Base-by-base conservation (phyloP, 2,888 invertebrate species). In the Tetranychus piercei region DNA sequence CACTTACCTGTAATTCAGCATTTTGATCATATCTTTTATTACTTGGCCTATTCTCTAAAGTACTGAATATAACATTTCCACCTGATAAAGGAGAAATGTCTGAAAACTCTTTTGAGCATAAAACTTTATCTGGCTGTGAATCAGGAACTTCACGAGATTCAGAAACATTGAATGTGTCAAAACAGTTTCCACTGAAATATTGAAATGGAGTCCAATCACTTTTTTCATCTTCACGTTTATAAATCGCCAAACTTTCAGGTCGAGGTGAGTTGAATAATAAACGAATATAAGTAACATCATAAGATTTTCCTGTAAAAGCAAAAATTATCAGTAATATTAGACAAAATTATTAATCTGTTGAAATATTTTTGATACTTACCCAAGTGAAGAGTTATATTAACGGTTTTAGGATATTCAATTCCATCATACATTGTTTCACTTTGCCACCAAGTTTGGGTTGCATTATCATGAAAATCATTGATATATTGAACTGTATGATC, bases 61-160 rank as follows among this genome's bases (percentile, higher is more conserved):
- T 95, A 15, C 94, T 91, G 84, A 96, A 97, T 9, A 93, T 90
- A 7, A 96, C 92, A 81, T 92, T 93, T 22, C 95, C 97, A 20
- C 92, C 94, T 3, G 91, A 89, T 76, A 97, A 84, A 0, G 97
- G 97, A 0, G 95, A 94, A 79, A 99, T 95, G 81, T 97, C 97
- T 6, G 95, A 95, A 84, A 92, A 97, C 81, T 96, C 96, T 77
- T 93, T 91, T n/a, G 92, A 94, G 82, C 99, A 99, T n/a, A 97
- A 87, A 0, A 97, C 94, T 76, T 90, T 86, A 0, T 93, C 92
- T 82, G 97, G 96, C 71, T 88, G 87, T 44, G 89, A 89, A 0
- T 89, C 89, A 5, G 88, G 85, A 74, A 89, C 87, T 44, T 88
- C 81, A 7, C 87, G 86, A 44, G 87, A 87, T 79, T 94, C 93